Evolutionary conservation across 2,113 vertebrate genomes (phyloP).

Genomic region (Pongo pygmaeus): DNA sequence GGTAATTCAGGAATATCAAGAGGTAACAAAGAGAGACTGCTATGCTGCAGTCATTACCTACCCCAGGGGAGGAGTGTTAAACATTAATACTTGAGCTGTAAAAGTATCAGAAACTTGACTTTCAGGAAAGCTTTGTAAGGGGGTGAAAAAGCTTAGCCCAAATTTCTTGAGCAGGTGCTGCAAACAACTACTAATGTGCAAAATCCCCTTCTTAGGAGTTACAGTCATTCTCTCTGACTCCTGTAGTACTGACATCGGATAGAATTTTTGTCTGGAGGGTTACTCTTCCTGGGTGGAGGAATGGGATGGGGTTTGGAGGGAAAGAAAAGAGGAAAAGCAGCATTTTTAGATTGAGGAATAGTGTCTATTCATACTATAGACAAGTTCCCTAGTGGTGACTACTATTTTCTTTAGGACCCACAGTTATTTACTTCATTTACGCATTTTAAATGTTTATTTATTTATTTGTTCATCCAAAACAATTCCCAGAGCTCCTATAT

Average conservation of each 20-base stretch:
- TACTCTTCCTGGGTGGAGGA: not conserved
- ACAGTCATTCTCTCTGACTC: not conserved
- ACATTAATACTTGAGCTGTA: not conserved
- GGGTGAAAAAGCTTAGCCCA: not conserved
- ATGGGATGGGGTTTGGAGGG: not conserved
- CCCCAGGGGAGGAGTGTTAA: not conserved
- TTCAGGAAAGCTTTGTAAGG: not conserved
- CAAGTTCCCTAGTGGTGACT: not conserved
- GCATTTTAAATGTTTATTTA: not conserved
- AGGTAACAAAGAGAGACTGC: constrained; percentile 57
- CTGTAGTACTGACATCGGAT: not conserved
- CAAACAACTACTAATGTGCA: not conserved
- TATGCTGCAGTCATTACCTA: not conserved
- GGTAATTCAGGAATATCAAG: constrained; percentile 22
- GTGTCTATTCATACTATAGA: not conserved
- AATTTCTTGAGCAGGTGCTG: not conserved
- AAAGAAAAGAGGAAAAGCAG: not conserved
- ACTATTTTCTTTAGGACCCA: not conserved
- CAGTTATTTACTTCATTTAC: not conserved
- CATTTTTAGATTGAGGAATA: not conserved
- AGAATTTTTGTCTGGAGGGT: not conserved
- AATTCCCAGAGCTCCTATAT: not conserved
- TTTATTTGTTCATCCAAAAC: not conserved
- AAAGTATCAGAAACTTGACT: not conserved
- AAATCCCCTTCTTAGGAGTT: not conserved